phyloP scores from a whole-genome alignment of 2,888 invertebrate species.

The Frankliniella intonsa region DNA sequence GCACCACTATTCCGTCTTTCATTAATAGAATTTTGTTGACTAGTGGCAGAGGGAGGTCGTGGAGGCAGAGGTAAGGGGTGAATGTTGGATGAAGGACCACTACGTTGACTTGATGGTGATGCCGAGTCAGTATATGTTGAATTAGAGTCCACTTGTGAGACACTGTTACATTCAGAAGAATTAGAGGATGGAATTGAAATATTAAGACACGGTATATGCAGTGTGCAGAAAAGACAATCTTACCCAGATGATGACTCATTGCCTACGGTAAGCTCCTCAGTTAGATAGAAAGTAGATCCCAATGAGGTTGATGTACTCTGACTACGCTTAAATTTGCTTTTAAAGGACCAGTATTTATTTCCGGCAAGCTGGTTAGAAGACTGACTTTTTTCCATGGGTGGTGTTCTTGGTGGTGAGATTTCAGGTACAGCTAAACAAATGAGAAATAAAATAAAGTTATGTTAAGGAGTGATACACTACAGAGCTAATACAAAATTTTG shows the following conservation, averaged over 20 bases:
- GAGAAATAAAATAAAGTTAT: background rate
- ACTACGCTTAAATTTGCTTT: slow-evolving; percentile 59
- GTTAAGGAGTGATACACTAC: background rate
- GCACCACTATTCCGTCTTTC: slow-evolving; percentile 1
- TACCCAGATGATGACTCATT: slow-evolving; percentile 15
- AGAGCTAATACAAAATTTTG: background rate
- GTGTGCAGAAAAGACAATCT: background rate
- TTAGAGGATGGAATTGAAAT: background rate
- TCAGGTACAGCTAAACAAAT: slow-evolving; percentile 32
- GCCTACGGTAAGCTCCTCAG: background rate
- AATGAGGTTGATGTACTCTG: slow-evolving; percentile 52
- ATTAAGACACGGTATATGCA: background rate
- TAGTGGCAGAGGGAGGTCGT: background rate
- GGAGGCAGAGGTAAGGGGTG: background rate
- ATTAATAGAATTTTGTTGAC: background rate
- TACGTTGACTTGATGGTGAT: slow-evolving; percentile 39
- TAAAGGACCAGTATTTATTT: slow-evolving; percentile 55
- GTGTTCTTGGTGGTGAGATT: slow-evolving; percentile 31
- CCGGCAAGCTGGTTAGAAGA: background rate
- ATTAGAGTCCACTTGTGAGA: background rate
- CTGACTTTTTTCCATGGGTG: slow-evolving; percentile 27
- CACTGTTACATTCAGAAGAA: background rate
- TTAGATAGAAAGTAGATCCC: background rate
- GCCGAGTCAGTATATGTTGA: background rate
- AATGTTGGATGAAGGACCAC: slow-evolving; percentile 41